Base-by-base conservation (phyloP, 2,113 vertebrate genomes). In the Tachysurus fulvidraco region DNA sequence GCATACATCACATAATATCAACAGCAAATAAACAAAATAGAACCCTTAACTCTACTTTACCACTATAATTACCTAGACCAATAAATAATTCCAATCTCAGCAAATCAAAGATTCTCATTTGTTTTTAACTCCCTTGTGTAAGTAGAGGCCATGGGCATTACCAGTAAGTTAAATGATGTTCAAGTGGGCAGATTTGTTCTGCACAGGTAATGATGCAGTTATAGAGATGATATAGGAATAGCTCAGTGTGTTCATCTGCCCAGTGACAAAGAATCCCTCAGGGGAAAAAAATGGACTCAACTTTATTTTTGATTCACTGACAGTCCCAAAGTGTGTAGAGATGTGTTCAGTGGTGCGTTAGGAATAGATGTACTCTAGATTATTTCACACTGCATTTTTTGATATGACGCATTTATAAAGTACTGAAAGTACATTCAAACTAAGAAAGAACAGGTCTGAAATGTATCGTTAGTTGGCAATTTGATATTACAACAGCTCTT, bases 321-420 rank as follows among this genome's bases (percentile, higher is more conserved):
- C 76, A 19, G 81, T 30, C 5, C 28, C 85, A 64, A 74, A 76
- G 83, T 36, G 36, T 17, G 21, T 78, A 50, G 60, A 79, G 82
- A 87, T 71, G 50, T 30, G 50, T 21, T 64, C 30, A n/a, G 55
- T 60, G 71, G 54, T 71, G 81, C 55, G 36, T 81, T 81, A 60
- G 59, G 64, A 88, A 88, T 73, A 80, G 54, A 84, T 73, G 78
- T 71, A 59, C 78, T 55, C 52, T 73, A 54, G 80, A 64, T 36
- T 54, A 30, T 54, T 81, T 81, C 59, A 59, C 6, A 19, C 57
- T 12, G 50, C 44, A 59, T 87, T 87, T 83, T 80, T 87, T 74
- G 85, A 86, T 64, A 52, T 83, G 83, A 60, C 52, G 25, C 21
- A 62, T 62, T 55, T 74, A 86, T 36, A 79, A 36, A 86, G 73